phyloP scores from a whole-genome alignment of 1,140 invertebrate genomes.

The Tribolium madens region DNA sequence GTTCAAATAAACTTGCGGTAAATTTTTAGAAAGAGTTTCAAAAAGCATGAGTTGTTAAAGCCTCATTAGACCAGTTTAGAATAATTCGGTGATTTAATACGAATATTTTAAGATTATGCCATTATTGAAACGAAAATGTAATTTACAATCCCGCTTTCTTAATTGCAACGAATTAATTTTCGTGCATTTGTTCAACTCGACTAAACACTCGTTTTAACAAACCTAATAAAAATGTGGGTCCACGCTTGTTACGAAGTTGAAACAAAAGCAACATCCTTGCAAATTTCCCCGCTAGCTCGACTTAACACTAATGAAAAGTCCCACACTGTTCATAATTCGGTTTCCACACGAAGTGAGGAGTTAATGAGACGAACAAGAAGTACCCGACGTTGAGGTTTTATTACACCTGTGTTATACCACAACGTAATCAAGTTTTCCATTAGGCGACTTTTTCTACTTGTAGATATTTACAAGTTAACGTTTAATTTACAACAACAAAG shows the following conservation, averaged over 20 bases:
- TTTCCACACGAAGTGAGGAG: constrained; percentile 6
- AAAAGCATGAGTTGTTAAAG: too few relatives aligned
- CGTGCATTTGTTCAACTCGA: background rate
- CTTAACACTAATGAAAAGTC: background rate
- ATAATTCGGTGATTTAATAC: background rate
- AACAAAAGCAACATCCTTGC: background rate
- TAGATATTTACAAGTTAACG: background rate
- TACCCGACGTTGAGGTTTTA: constrained; percentile 1
- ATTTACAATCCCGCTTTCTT: background rate
- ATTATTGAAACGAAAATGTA: background rate
- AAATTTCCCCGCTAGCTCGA: background rate
- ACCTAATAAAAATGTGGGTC: constrained; percentile 17
- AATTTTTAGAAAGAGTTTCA: background rate
- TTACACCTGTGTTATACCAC: constrained; percentile 4
- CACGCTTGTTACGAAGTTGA: background rate
- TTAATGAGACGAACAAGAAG: constrained; percentile 8
- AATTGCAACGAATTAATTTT: constrained; percentile 13
- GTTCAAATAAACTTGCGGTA: background rate
- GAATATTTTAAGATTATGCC: background rate
- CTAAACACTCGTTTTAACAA: constrained; percentile 5
- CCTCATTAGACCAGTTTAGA: background rate
- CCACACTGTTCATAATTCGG: background rate
- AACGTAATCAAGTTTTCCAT: background rate
- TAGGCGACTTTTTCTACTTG: background rate
- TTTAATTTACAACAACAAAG: background rate